phyloP scores from a whole-genome alignment of 2,113 vertebrate species.

The Echinops telfairi region DNA sequence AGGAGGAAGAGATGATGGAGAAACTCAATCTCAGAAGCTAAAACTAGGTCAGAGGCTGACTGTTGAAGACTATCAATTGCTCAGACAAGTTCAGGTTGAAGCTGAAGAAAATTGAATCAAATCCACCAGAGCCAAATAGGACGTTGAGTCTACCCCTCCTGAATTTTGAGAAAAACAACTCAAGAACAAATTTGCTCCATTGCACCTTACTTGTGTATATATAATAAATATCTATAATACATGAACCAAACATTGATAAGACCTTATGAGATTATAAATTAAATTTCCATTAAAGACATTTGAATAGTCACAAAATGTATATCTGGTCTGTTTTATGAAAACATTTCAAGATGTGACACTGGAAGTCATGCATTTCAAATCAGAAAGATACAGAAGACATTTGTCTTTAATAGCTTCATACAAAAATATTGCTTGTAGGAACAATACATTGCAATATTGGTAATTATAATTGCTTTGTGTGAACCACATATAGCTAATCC shows the following conservation, averaged over 20 bases:
- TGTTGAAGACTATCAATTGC: no score
- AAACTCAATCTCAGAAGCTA: no score
- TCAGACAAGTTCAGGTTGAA: no score
- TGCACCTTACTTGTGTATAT: no score
- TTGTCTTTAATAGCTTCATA: slow-evolving; percentile 62
- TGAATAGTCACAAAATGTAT: background rate
- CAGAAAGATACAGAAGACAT: slow-evolving; percentile 55
- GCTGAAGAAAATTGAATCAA: no score
- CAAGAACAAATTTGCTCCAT: no score
- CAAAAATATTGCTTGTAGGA: slow-evolving; percentile 67
- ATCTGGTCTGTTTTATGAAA: slow-evolving; percentile 43
- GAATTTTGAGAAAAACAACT: no score
- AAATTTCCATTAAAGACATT: background rate
- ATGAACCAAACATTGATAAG: background rate
- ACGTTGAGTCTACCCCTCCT: no score
- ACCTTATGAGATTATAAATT: background rate
- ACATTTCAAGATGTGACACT: slow-evolving; percentile 26
- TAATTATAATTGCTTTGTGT: slow-evolving; percentile 66
- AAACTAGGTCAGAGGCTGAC: no score
- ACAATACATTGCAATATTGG: slow-evolving; percentile 60
- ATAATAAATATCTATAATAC: background rate
- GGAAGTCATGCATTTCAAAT: slow-evolving; percentile 48
- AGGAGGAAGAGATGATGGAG: no score
- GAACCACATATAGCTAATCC: slow-evolving; percentile 66
- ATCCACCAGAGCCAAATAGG: no score